Conservation (phyloP, 2,113 vertebrate species). For the Larimichthys crocea region DNA sequence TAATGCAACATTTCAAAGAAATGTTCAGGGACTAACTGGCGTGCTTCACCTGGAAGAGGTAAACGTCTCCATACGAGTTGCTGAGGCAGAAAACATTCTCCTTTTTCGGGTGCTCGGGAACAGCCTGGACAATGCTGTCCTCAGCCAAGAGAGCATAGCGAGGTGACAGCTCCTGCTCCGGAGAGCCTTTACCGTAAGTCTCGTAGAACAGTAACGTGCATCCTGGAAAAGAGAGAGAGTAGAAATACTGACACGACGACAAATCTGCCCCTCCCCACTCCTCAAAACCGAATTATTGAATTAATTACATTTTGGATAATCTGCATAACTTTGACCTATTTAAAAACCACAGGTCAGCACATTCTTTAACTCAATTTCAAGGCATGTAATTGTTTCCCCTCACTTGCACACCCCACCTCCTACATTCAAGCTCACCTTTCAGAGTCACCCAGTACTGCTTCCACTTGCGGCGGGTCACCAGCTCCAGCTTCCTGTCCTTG, state of each 20-base stretch:
- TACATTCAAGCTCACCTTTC: slow-evolving; percentile 86
- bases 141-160: slow-evolving; percentile 92
- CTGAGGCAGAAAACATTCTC: slow-evolving; percentile 98
- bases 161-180: slow-evolving; percentile 89
- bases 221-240: slow-evolving; percentile 80
- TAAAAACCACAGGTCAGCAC: slow-evolving; percentile 27
- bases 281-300: slow-evolving; percentile 22
- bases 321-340: slow-evolving; percentile 15
- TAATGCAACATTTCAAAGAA: background rate
- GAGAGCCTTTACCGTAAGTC: slow-evolving; percentile 90
- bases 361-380: slow-evolving; percentile 18
- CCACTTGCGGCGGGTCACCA: slow-evolving; percentile 93
- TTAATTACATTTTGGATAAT: slow-evolving; percentile 28
- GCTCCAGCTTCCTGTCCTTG: slow-evolving; percentile 96
- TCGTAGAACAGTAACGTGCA: slow-evolving; percentile 96
- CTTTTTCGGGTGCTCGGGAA: slow-evolving; percentile 97
- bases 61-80: slow-evolving; percentile 95
- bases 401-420: background rate
- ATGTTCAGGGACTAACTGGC: too few species aligned
- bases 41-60: slow-evolving; percentile 93
- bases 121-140: slow-evolving; percentile 95
- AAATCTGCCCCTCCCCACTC: background rate
- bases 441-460: slow-evolving; percentile 97
- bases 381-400: background rate
- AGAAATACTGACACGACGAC: background rate